These are phyloP conservation scores for Himalopsyche japonica DNA, from an alignment of 2,888 invertebrate genomes.

Conservation along the genomic window DNA sequence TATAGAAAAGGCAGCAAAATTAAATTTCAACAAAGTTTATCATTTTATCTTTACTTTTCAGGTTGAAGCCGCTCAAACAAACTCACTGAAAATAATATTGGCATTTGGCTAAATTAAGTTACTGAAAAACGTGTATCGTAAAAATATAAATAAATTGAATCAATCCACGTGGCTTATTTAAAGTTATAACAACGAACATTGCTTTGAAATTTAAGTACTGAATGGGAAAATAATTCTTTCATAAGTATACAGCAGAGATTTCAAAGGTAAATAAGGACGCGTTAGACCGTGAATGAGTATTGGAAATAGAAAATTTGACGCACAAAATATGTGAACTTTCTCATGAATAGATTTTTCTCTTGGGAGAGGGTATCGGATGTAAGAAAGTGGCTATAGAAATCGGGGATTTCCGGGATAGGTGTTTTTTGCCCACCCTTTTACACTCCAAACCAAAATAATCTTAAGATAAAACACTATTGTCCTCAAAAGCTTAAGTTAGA, in stretches of 20 bases:
- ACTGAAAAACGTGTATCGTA: too few species aligned
- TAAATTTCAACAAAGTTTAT: too few species aligned
- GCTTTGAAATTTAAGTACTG: not conserved
- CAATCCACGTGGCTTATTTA: too few species aligned
- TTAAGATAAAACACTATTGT: too few species aligned
- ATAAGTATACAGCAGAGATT: not conserved
- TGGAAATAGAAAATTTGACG: not conserved
- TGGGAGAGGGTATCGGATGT: not conserved
- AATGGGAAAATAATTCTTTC: not conserved
- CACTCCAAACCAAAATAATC: not conserved
- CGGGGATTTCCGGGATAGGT: not conserved
- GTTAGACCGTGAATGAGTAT: slow-evolving; percentile 1
- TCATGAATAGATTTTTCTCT: not conserved
- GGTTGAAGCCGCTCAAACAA: too few species aligned
- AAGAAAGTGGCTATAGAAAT: slow-evolving; percentile 1
- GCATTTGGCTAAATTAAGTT: too few species aligned
- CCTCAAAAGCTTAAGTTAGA: too few species aligned
- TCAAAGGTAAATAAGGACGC: not conserved
- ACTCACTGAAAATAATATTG: too few species aligned
- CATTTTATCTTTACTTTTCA: too few species aligned
- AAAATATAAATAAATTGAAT: too few species aligned
- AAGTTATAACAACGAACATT: too few species aligned
- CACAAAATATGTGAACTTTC: slow-evolving; percentile 1
- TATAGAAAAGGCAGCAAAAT: too few species aligned
- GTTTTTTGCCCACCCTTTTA: not conserved